A percentile compares a stretch with the other conserved stretches of the same genome.
phyloP scores from a whole-genome alignment of 2,888 invertebrate species.

The Diachrysia chrysitis region DNA sequence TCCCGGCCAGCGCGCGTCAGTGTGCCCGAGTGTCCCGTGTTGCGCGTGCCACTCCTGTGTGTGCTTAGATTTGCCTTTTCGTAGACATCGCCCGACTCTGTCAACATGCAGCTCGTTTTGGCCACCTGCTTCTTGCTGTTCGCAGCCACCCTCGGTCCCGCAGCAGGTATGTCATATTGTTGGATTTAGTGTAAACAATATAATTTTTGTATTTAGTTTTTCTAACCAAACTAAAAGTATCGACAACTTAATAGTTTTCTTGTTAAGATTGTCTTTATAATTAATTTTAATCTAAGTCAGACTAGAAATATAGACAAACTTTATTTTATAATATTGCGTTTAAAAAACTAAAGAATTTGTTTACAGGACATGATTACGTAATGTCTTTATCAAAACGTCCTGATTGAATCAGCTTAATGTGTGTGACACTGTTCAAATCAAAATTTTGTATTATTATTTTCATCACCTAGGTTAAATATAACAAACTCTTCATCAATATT shows the following conservation, averaged over 20 bases:
- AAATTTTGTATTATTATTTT: background rate
- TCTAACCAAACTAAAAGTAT: background rate
- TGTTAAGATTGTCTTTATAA: slow-evolving; percentile 6
- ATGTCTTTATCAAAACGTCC: slow-evolving; percentile 27
- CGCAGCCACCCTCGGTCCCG: slow-evolving; percentile 86
- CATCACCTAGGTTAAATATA: background rate
- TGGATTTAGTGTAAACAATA: slow-evolving; percentile 14
- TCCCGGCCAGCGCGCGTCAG: slow-evolving; percentile 87
- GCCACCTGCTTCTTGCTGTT: slow-evolving; percentile 88
- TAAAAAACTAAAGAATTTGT: slow-evolving; percentile 7
- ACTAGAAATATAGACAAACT: background rate
- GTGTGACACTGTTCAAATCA: background rate
- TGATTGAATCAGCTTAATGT: background rate
- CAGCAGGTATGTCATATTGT: slow-evolving; percentile 84
- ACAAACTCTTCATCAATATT: background rate
- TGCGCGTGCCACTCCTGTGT: slow-evolving; percentile 81
- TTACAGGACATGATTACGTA: slow-evolving; percentile 29
- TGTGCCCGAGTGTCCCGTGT: slow-evolving; percentile 88
- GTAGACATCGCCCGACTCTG: slow-evolving; percentile 67
- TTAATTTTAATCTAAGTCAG: background rate
- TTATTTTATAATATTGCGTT: slow-evolving; percentile 1
- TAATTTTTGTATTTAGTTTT: slow-evolving; percentile 1
- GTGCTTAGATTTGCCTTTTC: slow-evolving; percentile 67
- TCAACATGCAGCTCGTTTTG: slow-evolving; percentile 85
- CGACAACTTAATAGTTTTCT: background rate